These are phyloP conservation scores for Odobenus rosmarus DNA, from an alignment of 2,113 vertebrate species.

Conservation along the genomic window DNA sequence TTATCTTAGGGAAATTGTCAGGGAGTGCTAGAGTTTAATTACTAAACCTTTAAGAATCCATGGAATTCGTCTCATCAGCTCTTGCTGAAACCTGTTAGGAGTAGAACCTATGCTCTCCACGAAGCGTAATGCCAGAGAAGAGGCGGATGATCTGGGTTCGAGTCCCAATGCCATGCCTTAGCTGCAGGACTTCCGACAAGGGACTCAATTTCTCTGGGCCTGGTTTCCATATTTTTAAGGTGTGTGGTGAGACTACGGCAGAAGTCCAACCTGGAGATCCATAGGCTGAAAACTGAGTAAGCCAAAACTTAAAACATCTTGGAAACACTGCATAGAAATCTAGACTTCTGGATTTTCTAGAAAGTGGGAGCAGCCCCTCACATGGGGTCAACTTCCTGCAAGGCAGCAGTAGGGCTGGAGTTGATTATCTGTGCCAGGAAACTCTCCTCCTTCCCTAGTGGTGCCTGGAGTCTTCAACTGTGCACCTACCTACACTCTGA, in stretches of 20 bases:
- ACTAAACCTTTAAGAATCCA: background rate
- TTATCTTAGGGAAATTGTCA: background rate
- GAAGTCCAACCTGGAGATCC: background rate
- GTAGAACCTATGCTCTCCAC: background rate
- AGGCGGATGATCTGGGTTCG: rapidly evolving
- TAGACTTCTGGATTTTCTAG: background rate
- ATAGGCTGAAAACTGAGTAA: background rate
- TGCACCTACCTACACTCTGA: no score
- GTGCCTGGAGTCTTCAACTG: background rate
- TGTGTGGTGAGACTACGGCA: background rate
- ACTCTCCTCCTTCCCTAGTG: background rate
- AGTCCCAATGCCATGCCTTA: background rate
- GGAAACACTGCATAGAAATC: background rate
- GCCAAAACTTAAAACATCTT: background rate
- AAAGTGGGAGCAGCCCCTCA: background rate
- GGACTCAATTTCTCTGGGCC: background rate
- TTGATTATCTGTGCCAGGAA: background rate
- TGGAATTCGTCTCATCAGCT: background rate
- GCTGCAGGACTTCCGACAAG: background rate
- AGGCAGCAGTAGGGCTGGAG: background rate
- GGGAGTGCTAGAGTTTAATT: background rate
- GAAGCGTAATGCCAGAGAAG: background rate
- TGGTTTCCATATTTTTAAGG: background rate
- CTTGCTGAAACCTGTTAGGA: background rate
- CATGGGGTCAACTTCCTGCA: background rate